Conservation (phyloP, 1,140 invertebrate species). For the Notospermus geniculatus region DNA sequence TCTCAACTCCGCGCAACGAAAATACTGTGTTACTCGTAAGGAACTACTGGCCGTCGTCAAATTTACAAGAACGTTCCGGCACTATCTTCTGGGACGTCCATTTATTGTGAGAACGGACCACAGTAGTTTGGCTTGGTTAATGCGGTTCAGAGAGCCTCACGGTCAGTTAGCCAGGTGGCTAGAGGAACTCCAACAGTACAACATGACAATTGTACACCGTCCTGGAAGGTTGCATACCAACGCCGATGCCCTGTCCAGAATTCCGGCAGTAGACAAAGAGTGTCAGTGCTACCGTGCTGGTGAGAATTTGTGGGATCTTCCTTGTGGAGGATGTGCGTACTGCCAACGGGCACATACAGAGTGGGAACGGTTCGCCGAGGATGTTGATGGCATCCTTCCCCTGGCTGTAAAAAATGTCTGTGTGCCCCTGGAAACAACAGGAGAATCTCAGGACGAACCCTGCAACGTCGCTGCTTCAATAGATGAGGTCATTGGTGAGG, state of each 20-base stretch:
- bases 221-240: constrained; percentile 23
- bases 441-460: no score
- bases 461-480: no score
- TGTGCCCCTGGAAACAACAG: no score
- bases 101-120: constrained; percentile 24
- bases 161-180: constrained; percentile 28
- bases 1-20: constrained; percentile 11
- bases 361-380: constrained; percentile 13
- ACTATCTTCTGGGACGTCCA: constrained; percentile 16
- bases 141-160: constrained; percentile 1
- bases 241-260: constrained; percentile 25
- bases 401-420: not conserved
- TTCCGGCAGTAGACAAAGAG: no score
- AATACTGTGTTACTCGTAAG: constrained; percentile 17
- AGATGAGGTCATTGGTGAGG: no score
- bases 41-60: constrained; percentile 21
- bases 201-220: constrained; percentile 27
- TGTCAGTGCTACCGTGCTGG: no score
- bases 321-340: constrained; percentile 15
- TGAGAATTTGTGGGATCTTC: no score
- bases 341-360: constrained; percentile 14
- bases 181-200: constrained; percentile 24
- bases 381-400: constrained; percentile 21
- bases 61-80: constrained; percentile 10
- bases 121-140: constrained; percentile 15